These are phyloP conservation scores for Amphiprion clarkii DNA, from an alignment of 2,797 vertebrate species.

Conservation along the genomic window DNA sequence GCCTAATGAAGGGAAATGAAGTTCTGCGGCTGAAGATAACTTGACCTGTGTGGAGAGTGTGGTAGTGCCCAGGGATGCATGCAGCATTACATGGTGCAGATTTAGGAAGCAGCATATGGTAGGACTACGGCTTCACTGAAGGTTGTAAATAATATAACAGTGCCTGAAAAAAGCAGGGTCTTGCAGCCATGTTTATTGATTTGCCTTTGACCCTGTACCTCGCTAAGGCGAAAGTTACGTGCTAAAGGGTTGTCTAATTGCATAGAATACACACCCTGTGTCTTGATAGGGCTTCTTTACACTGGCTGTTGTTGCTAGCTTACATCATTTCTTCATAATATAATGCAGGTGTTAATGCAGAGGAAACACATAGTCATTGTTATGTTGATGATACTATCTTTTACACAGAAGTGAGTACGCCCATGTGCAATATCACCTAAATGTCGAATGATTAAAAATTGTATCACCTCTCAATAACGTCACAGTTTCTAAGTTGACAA, in stretches of 20 bases:
- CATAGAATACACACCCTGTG: not conserved
- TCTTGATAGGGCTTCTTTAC: not conserved
- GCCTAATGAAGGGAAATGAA: constrained; percentile 75
- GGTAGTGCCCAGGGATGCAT: constrained; percentile 12
- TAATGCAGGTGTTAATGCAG: not conserved
- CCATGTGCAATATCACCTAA: too few relatives aligned
- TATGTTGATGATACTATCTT: not conserved
- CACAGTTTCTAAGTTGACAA: too few relatives aligned
- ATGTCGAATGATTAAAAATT: too few relatives aligned
- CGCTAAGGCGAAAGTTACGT: not conserved
- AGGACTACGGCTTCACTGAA: not conserved
- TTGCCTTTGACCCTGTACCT: not conserved
- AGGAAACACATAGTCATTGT: not conserved
- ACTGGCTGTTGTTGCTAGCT: not conserved
- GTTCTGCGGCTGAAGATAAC: constrained; percentile 59
- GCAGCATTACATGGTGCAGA: constrained; percentile 13
- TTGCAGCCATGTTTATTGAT: not conserved
- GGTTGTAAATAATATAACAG: not conserved
- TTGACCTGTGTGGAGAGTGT: constrained; percentile 44
- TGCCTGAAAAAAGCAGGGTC: not conserved
- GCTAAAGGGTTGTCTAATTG: not conserved
- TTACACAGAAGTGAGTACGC: too few relatives aligned
- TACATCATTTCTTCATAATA: not conserved
- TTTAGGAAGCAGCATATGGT: too few relatives aligned
- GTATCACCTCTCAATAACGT: too few relatives aligned